Base-by-base conservation (phyloP, 2,888 invertebrate genomes). In the Chydorus sphaericus region DNA sequence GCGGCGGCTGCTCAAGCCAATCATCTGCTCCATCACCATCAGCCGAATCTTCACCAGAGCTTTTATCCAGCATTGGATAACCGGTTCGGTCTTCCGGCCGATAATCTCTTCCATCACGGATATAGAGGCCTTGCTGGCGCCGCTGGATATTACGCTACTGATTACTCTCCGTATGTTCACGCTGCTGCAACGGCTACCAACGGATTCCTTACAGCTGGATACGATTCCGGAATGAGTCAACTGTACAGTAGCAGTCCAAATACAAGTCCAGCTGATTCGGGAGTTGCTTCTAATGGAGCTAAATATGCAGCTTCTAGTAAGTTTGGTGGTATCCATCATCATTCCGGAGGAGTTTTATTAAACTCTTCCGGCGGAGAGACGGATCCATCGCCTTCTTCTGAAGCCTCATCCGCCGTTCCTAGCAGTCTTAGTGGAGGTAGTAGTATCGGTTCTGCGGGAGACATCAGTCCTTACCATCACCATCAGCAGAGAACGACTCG, bases 21-120 rank as follows among this genome's bases (percentile, higher is more conserved):
- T 53, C 72, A 77, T 4, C 70, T 76, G 28, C 81, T 81, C 66
- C 78, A 85, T 68, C 79, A 83, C 57, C 84, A 85, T 48, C 59
- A 58, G 31, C 52, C 53, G 18, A 56, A 56, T 29, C 56, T 57
- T 66, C 79, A 50, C 51, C 59, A 79, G 63, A 71, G 72, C 2
- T 67, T 80, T 10, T 80, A 80, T 64, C 58, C 63, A 8, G 66
- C 63, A 67, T 59, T 81, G 60, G 77, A 81, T 69, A 76, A 80
- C 71, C 72, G 85, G 72, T 82, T 89, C 71, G 44, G 44, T n/a
- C 72, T 90, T 62, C 62, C 66, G 4, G 81, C 88, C 10, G 89
- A 90, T 65, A 89, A 89, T 66, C 77, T 91, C 64, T 90, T 90
- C 74, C 84, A 44, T 44, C 53, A 59, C 60, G 50, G 59, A 33